phyloP scores from a whole-genome alignment of 1,140 invertebrate species.

The Hermatobates lingyangjiaoensis region DNA sequence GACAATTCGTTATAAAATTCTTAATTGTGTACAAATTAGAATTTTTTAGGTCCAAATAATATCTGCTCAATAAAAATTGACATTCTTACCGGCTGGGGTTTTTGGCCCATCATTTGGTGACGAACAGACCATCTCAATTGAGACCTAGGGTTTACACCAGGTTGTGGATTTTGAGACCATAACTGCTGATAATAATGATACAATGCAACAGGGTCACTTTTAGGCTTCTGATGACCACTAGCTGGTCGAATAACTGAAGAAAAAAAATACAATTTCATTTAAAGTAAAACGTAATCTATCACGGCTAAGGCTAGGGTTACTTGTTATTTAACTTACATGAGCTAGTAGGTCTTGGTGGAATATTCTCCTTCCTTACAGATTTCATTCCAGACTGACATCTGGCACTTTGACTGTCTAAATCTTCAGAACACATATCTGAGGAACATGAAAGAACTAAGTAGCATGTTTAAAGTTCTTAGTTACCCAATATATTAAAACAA shows the following conservation, averaged over 20 bases:
- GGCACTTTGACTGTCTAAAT: too few species aligned
- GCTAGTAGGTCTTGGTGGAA: background rate
- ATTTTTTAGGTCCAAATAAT: too few species aligned
- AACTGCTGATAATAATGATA: conserved; percentile 53
- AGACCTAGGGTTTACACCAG: conserved; percentile 39
- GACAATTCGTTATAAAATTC: too few species aligned
- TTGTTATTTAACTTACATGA: background rate
- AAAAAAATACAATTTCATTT: too few species aligned
- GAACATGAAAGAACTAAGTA: too few species aligned
- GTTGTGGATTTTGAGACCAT: conserved; percentile 51
- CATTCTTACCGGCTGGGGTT: background rate
- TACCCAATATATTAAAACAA: too few species aligned
- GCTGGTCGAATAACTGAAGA: conserved; percentile 28
- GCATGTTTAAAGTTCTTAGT: too few species aligned
- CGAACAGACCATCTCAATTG: conserved; percentile 40
- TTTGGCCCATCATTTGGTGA: conserved; percentile 30
- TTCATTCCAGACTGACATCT: too few species aligned
- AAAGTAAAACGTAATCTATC: too few species aligned
- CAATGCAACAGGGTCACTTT: conserved; percentile 42
- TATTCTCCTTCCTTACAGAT: background rate
- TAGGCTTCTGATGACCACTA: conserved; percentile 10
- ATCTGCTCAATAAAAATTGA: too few species aligned
- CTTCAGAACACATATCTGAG: too few species aligned
- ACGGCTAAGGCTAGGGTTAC: background rate
- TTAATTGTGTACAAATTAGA: too few species aligned